Base-by-base conservation (phyloP, 2,113 vertebrate genomes). In the Limnothrissa miodon region DNA sequence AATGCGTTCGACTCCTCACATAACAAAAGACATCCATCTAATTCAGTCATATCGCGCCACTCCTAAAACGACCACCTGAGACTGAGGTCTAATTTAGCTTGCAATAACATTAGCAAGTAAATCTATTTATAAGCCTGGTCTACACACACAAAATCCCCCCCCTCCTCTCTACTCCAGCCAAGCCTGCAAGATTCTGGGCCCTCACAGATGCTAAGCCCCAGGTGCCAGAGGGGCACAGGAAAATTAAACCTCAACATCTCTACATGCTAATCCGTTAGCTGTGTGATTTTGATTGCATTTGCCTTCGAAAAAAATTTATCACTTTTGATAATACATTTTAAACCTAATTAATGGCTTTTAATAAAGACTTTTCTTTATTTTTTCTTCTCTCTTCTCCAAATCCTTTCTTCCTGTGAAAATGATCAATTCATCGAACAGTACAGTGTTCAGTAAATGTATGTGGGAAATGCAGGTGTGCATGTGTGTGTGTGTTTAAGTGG, bases 211-310 rank as follows among this genome's bases (percentile, higher is more conserved):
- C 29, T 44, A 7, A 80, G 33, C 79, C 39, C 86, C 78, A 51
- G 82, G 81, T 39, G 80, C 87, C 25, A 51, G 33, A 79, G 80
- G 83, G 78, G 79, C 83, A 17, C 36, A 5, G 70, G 80, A 78
- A 89, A 88, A 91, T 91, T 82, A 89, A 89, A 89, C 66, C 29
- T 78, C 42, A 87, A 82, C 82, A 89, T 59, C 29, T 78, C 42
- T 84, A 81, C 82, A 85, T 82, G 59, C 66, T 53, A 83, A 86
- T 81, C 86, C 82, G 86, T 85, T 85, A 85, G 88, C 85, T 85
- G 44, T 53, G 6, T 82, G 82, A 79, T 48, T 85, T 19, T 80
- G 42, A 81, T 83, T 59, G 66, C 78, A 82, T 62, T 84, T 87
- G 84, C 89, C 86, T 89, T 90, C 86, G 5, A 56, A 56, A 13